Percentiles rank a stretch among this genome's conserved stretches.
phyloP scores from a whole-genome alignment of 2,113 vertebrate species.

The Dascyllus trimaculatus region DNA sequence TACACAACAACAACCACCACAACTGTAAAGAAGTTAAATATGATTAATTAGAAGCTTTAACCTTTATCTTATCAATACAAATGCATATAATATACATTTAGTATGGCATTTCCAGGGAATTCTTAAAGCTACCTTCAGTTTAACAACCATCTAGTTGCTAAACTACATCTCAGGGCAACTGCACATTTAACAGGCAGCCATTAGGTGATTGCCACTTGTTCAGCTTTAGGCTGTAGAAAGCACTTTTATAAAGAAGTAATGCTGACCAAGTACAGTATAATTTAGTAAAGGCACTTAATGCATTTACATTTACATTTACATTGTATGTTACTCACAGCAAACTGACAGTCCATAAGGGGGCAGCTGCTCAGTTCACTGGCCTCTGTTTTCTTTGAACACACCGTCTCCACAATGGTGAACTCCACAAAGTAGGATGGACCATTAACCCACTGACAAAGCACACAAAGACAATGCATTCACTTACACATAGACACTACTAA shows the following conservation, averaged over 20 bases:
- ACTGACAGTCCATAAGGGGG: slow-evolving; percentile 62
- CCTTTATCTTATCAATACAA: no score
- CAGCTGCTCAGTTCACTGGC: slow-evolving; percentile 44
- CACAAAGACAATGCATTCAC: not conserved
- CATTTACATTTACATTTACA: not conserved
- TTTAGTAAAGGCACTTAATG: not conserved
- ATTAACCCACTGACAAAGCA: slow-evolving; percentile 58
- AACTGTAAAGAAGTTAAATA: no score
- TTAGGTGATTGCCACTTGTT: not conserved
- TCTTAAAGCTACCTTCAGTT: no score
- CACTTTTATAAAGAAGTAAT: not conserved
- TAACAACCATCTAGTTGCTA: no score
- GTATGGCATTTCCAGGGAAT: no score
- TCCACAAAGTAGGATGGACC: slow-evolving; percentile 71
- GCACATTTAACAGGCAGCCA: no score
- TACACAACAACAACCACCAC: no score
- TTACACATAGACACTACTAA: not conserved
- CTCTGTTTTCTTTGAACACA: slow-evolving; percentile 56
- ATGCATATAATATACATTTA: no score
- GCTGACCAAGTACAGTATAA: not conserved
- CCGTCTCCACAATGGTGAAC: slow-evolving; percentile 75
- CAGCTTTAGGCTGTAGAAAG: not conserved
- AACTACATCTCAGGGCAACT: no score
- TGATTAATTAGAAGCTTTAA: no score
- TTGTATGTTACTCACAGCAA: slow-evolving; percentile 67